A percentile compares a stretch with the other conserved stretches of the same genome.
These are phyloP conservation scores for Philopedon plagiatum DNA, from an alignment of 2,888 invertebrate genomes.

Conservation along the genomic window DNA sequence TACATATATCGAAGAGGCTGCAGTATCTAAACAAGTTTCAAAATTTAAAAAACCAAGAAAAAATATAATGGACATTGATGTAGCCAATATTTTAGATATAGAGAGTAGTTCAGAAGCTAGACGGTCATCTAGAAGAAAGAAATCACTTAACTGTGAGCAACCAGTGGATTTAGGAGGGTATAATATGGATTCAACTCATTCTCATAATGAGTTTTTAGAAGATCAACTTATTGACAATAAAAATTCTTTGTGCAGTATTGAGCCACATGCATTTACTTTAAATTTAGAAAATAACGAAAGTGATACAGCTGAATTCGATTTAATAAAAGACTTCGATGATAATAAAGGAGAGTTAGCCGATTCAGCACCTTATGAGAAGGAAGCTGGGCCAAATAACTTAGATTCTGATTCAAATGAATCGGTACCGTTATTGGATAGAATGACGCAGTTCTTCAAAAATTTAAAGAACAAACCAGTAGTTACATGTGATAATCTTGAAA, in stretches of 20 bases:
- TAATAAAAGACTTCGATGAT: background rate
- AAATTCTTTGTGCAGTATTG: background rate
- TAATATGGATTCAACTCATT: background rate
- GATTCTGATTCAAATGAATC: conserved; percentile 17
- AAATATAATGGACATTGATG: conserved; percentile 43
- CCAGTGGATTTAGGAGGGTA: background rate
- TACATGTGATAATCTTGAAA: background rate
- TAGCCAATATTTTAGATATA: conserved; percentile 38
- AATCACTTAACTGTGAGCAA: background rate
- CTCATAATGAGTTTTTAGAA: background rate
- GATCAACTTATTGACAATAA: background rate
- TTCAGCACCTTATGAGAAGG: background rate
- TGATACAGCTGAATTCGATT: background rate
- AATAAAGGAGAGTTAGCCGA: background rate
- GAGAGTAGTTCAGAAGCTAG: conserved; percentile 16
- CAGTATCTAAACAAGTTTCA: conserved; percentile 7
- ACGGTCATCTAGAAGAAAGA: conserved; percentile 22
- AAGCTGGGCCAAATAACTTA: background rate
- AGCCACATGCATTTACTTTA: background rate
- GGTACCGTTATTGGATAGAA: conserved; percentile 13
- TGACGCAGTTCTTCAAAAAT: background rate
- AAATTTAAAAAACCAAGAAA: conserved; percentile 11
- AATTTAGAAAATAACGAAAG: background rate
- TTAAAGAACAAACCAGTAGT: background rate
- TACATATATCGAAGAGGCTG: background rate